Evolutionary conservation across 2,113 vertebrate genomes (phyloP).

Genomic region (Elanoides forficatus): DNA sequence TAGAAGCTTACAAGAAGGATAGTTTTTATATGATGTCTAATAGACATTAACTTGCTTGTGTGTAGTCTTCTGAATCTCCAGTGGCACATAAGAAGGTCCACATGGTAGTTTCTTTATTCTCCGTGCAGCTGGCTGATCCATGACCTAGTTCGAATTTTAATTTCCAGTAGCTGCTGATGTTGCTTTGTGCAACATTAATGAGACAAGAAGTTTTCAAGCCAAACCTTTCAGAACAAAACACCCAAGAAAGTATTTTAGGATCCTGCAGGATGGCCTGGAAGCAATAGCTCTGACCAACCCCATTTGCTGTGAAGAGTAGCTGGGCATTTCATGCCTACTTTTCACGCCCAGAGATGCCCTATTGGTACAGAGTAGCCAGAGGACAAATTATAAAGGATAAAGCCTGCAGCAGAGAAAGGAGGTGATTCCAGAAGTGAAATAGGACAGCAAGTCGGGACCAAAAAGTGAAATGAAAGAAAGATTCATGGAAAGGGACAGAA

Average conservation of each 20-base stretch:
- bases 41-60: neutral
- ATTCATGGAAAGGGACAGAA: neutral
- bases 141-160: neutral
- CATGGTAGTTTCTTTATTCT: neutral
- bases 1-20: neutral
- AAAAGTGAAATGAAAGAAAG: neutral
- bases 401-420: neutral
- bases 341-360: neutral
- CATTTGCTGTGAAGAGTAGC: neutral
- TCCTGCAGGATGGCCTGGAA: neutral
- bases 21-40: neutral
- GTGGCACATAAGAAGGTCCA: neutral
- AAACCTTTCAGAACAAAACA: neutral
- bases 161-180: neutral
- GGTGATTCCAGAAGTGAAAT: neutral
- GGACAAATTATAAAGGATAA: neutral
- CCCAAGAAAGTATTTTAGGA: neutral
- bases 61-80: neutral
- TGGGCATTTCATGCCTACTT: neutral
- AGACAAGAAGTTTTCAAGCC: neutral
- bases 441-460: neutral
- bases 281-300: neutral
- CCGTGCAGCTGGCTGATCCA: neutral
- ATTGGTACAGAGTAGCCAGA: neutral
- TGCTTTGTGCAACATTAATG: neutral